phyloP scores from a whole-genome alignment of 2,888 invertebrate genomes.

The Ophraella communa region DNA sequence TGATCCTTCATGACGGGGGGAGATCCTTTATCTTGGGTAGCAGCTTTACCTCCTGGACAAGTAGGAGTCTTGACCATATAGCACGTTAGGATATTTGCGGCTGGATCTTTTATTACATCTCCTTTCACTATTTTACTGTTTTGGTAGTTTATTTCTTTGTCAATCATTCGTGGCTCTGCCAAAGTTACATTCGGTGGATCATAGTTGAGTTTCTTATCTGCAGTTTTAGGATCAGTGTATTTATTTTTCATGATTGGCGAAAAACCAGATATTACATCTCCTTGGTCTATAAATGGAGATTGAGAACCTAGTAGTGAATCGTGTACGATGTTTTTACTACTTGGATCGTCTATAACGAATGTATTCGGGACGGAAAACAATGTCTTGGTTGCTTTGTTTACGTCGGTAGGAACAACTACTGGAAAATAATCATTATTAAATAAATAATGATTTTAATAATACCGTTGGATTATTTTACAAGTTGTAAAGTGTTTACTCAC shows the following conservation, averaged over 20 bases:
- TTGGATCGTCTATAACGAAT: conserved; percentile 29
- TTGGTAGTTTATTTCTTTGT: conserved; percentile 1
- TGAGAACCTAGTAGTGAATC: not conserved
- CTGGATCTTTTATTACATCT: not conserved
- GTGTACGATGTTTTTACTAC: conserved; percentile 30
- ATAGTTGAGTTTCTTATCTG: not conserved
- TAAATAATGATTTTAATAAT: not conserved
- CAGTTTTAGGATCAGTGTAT: not conserved
- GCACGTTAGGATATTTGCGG: not conserved
- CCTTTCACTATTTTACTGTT: not conserved
- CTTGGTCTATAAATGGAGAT: not conserved
- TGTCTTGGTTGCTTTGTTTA: conserved; percentile 24
- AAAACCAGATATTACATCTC: not conserved
- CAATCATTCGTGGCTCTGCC: not conserved
- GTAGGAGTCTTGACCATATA: conserved; percentile 1
- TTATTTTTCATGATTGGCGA: not conserved
- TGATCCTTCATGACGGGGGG: not conserved
- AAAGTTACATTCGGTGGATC: not conserved
- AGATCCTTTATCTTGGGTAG: not conserved
- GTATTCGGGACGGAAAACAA: conserved; percentile 26
- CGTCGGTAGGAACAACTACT: not conserved
- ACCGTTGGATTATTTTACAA: not conserved
- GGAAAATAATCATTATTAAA: not conserved
- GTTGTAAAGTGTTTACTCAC: not conserved
- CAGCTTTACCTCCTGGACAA: not conserved